Evolutionary conservation across 2,888 invertebrate species (phyloP).

Genomic region (Drosophila fulvimacula): DNA sequence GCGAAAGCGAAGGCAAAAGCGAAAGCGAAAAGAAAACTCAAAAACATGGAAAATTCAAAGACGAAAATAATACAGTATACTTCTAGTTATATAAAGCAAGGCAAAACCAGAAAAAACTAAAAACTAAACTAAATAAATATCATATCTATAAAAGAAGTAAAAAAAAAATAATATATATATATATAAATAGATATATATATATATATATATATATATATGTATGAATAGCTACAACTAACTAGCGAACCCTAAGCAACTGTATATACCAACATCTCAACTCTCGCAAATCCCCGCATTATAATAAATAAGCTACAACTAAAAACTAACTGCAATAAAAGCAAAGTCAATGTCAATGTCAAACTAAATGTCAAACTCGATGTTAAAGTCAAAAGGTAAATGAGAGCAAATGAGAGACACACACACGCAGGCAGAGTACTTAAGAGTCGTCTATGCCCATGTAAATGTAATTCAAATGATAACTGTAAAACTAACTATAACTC

Average conservation of each 20-base stretch:
- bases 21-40: neutral
- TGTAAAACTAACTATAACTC: slow-evolving; percentile 32
- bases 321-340: slow-evolving; percentile 31
- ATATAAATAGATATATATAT: neutral
- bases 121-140: slow-evolving; percentile 18
- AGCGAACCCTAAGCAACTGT: slow-evolving; percentile 58
- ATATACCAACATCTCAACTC: slow-evolving; percentile 44
- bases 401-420: neutral
- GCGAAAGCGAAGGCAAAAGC: slow-evolving; percentile 22
- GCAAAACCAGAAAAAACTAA: slow-evolving; percentile 1
- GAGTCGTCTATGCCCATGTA: slow-evolving; percentile 40
- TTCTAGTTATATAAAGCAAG: slow-evolving; percentile 58
- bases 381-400: neutral
- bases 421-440: slow-evolving; percentile 17
- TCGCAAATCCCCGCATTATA: slow-evolving; percentile 73
- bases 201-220: slow-evolving; percentile 20
- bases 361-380: slow-evolving; percentile 2
- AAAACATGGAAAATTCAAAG: slow-evolving; percentile 34
- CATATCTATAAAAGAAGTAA: neutral
- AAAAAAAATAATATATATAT: no score
- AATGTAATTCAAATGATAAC: slow-evolving; percentile 49
- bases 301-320: slow-evolving; percentile 18
- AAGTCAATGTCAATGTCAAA: neutral
- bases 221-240: slow-evolving; percentile 55
- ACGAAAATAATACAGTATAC: slow-evolving; percentile 64